Conservation (phyloP, 2,113 vertebrate species). For the Esox niger region DNA sequence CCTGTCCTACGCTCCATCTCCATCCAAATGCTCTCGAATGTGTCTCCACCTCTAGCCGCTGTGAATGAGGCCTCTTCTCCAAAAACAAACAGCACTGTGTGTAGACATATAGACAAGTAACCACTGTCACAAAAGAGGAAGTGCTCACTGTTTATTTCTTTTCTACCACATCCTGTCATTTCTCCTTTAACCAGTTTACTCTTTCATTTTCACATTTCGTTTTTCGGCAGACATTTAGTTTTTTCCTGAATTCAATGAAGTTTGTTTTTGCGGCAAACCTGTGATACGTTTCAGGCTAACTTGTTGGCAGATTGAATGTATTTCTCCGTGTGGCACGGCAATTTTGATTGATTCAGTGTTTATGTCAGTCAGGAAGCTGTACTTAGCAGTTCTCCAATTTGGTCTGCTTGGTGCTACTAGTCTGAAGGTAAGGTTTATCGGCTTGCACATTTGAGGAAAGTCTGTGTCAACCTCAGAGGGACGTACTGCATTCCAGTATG, state of each 20-base stretch:
- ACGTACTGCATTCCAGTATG: slow-evolving; percentile 24
- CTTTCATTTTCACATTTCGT: not conserved
- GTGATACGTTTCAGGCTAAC: not conserved
- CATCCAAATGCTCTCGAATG: not conserved
- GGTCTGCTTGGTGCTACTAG: slow-evolving; percentile 22
- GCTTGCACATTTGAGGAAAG: slow-evolving; percentile 45
- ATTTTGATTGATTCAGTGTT: slow-evolving; percentile 35
- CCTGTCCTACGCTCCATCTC: not conserved
- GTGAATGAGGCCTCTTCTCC: slow-evolving; percentile 25
- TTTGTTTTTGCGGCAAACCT: slow-evolving; percentile 20
- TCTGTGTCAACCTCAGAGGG: slow-evolving; percentile 50
- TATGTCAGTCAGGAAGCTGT: slow-evolving; percentile 31
- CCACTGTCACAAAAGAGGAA: slow-evolving; percentile 52
- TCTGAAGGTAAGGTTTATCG: slow-evolving; percentile 61
- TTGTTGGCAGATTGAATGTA: slow-evolving; percentile 19
- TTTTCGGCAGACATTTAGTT: slow-evolving; percentile 2
- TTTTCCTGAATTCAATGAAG: slow-evolving; percentile 38
- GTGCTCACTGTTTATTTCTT: slow-evolving; percentile 31
- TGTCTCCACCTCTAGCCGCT: slow-evolving; percentile 17
- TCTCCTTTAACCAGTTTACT: slow-evolving; percentile 32
- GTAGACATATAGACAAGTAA: too few species aligned
- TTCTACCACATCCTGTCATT: slow-evolving; percentile 35
- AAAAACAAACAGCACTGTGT: slow-evolving; percentile 5
- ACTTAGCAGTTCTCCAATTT: slow-evolving; percentile 22
- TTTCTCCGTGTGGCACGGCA: slow-evolving; percentile 16